phyloP scores from a whole-genome alignment of 2,113 vertebrate species.

The Hoplias malabaricus region DNA sequence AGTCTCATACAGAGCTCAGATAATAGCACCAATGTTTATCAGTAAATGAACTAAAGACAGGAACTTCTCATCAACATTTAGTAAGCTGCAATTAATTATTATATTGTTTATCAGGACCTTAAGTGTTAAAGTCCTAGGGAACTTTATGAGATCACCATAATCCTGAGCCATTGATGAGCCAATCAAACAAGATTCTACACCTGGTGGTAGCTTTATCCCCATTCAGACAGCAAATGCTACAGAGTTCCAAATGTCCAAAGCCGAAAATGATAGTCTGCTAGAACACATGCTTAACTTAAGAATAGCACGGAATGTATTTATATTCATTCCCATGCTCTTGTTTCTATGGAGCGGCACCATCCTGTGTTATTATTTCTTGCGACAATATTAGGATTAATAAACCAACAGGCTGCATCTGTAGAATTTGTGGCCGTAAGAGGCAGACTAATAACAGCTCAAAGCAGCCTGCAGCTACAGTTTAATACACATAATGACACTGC shows the following conservation, averaged over 20 bases:
- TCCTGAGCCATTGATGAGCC: no score
- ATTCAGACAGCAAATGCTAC: background rate
- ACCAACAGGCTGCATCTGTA: slow-evolving; percentile 6
- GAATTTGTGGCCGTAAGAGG: slow-evolving; percentile 8
- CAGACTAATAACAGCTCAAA: slow-evolving; percentile 13
- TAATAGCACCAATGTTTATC: no score
- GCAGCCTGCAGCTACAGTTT: background rate
- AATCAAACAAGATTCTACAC: no score
- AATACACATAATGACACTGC: slow-evolving; percentile 29
- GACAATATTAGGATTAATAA: slow-evolving; percentile 22
- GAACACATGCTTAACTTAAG: slow-evolving; percentile 19
- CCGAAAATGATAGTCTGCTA: slow-evolving; percentile 40
- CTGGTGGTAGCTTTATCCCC: background rate
- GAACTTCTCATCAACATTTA: no score
- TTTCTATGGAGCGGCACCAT: background rate
- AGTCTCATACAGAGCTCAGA: no score
- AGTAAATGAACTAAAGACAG: no score
- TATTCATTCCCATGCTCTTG: slow-evolving; percentile 1
- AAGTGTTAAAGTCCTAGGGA: no score
- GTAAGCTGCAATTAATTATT: no score
- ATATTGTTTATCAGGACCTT: no score
- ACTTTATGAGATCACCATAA: no score
- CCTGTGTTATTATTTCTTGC: slow-evolving; percentile 10
- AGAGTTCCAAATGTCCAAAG: slow-evolving; percentile 51
- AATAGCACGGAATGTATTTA: slow-evolving; percentile 44